Percentiles rank a stretch among this genome's conserved stretches.
phyloP scores from a whole-genome alignment of 2,113 vertebrate genomes.

The Pteronura brasiliensis region DNA sequence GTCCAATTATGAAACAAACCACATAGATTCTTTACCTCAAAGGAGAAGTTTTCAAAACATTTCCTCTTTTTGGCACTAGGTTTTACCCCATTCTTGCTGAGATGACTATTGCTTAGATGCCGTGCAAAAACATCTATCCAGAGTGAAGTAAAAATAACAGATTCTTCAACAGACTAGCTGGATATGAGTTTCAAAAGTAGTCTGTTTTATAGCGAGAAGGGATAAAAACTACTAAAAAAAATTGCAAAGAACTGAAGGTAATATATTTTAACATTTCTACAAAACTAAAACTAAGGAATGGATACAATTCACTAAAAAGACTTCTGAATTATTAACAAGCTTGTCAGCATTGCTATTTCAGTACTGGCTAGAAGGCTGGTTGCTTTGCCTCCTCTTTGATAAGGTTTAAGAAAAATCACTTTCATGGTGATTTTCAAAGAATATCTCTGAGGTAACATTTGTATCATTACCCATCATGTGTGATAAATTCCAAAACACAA shows the following conservation, averaged over 20 bases:
- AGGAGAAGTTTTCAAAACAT: background rate
- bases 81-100: background rate
- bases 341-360: conserved; percentile 25
- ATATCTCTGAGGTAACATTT: background rate
- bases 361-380: background rate
- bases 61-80: background rate
- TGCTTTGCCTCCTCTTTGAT: background rate
- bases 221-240: conserved; percentile 29
- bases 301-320: background rate
- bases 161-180: background rate
- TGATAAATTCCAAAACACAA: background rate
- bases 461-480: background rate
- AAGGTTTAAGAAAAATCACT: background rate
- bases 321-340: conserved; percentile 37
- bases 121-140: background rate
- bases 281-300: conserved; percentile 5
- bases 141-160: background rate
- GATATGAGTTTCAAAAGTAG: background rate
- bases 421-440: background rate
- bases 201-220: background rate
- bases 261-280: conserved; percentile 21
- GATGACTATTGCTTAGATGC: background rate
- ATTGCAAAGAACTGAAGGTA: background rate
- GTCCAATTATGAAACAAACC: background rate
- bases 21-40: background rate